phyloP scores from a whole-genome alignment of 2,888 invertebrate genomes.

The Ernsta delagoae region DNA sequence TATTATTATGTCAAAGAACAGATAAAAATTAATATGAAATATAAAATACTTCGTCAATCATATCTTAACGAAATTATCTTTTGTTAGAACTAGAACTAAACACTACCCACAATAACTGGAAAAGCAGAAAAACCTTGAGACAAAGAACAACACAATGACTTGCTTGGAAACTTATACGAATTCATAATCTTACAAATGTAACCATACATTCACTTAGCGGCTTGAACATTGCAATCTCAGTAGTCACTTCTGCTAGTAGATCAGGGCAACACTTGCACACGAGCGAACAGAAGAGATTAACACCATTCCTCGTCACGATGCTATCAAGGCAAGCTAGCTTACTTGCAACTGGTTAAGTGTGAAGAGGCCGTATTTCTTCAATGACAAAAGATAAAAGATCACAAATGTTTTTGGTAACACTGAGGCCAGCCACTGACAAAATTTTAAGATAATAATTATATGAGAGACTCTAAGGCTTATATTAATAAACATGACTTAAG shows the following conservation, averaged over 20 bases:
- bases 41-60: no score
- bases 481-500: no score
- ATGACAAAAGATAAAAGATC: no score
- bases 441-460: no score
- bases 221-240: slow-evolving; percentile 15
- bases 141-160: neutral
- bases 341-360: slow-evolving; percentile 4
- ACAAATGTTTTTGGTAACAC: no score
- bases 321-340: slow-evolving; percentile 31
- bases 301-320: slow-evolving; percentile 37
- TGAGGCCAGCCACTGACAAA: no score
- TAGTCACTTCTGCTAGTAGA: slow-evolving; percentile 15
- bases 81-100: no score
- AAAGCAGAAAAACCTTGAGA: neutral
- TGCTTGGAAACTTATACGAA: neutral
- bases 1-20: no score
- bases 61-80: no score
- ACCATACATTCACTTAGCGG: slow-evolving; percentile 22
- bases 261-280: slow-evolving; percentile 28
- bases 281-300: slow-evolving; percentile 26
- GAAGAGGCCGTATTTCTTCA: neutral
- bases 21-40: no score
- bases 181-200: slow-evolving; percentile 1
- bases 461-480: no score
- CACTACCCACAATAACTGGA: neutral